Base-by-base conservation (phyloP, 2,888 invertebrate genomes). In the Ptilodon capucinus region DNA sequence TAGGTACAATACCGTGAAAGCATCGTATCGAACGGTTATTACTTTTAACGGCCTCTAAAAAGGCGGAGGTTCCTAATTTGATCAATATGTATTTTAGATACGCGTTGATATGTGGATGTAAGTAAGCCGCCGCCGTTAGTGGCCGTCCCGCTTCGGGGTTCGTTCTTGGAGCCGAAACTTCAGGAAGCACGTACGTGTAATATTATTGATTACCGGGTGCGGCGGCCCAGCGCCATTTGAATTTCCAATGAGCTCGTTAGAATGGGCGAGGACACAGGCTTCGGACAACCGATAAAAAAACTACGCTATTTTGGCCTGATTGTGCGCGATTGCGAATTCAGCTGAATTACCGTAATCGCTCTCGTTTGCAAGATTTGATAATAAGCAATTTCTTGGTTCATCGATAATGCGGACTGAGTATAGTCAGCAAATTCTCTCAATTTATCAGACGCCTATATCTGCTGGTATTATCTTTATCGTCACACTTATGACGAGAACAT, bases 191-290 rank as follows among this genome's bases (percentile, higher is more conserved):
- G 86, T 89, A 86, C 88, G 81, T 86, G 84, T 89, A 87, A 88
- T 90, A 88, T 89, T 89, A 90, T 91, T 90, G 90, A 91, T 91
- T 86, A 85, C 84, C 69, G 85, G 80, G 86, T 78, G 83, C 81
- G 81, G 76, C 77, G 79, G 84, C 81, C 83, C 81, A 79, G 77
- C 73, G 71, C 78, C 66, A 90, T 90, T 90, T 90, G 90, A 91
- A 91, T 88, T 90, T 84, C 88, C 86, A 89, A 90, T 90, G 88
- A 90, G 89, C 86, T 88, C 86, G 89, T 89, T 90, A 90, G 80
- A 86, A 79, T 77, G 76, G 73, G 77, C 72, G 74, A 69, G 81
- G 68, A 79, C 78, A 75, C 74, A 73, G 72, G 68, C 67, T 68
- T 72, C 73, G 76, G 76, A 81, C 79, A 74, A 68, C 67, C 78